phyloP scores from a whole-genome alignment of 2,888 invertebrate species.

The Cryptocephalus moraei region DNA sequence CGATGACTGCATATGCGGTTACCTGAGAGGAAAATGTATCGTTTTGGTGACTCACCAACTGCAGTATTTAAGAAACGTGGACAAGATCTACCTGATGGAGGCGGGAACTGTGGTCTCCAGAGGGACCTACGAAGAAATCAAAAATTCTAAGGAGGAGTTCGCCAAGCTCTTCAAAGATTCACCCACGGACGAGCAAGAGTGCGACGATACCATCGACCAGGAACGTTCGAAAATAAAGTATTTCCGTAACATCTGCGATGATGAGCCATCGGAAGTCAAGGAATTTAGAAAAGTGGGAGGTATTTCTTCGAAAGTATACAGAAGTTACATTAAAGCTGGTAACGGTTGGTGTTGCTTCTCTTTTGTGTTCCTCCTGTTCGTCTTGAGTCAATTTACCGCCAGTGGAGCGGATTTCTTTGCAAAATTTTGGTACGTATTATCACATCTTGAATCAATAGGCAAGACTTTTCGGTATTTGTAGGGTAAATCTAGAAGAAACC shows the following conservation, averaged over 20 bases:
- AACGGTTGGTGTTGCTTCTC: constrained; percentile 54
- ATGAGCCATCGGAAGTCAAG: constrained; percentile 16
- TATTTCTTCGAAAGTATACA: constrained; percentile 43
- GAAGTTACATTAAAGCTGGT: constrained; percentile 61
- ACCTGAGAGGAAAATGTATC: constrained; percentile 50
- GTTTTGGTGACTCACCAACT: constrained; percentile 78
- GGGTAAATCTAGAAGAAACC: constrained; percentile 31
- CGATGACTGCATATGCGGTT: constrained; percentile 54
- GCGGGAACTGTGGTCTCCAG: constrained; percentile 43
- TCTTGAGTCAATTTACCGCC: constrained; percentile 58
- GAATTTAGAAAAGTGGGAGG: constrained; percentile 41
- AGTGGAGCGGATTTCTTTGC: constrained; percentile 74
- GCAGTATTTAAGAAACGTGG: constrained; percentile 60
- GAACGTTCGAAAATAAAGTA: constrained; percentile 9
- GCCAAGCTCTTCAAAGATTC: constrained; percentile 39
- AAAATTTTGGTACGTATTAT: constrained; percentile 53
- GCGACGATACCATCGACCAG: constrained; percentile 14
- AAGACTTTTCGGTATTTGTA: constrained; percentile 12
- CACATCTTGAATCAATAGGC: not conserved
- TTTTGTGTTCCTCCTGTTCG: constrained; percentile 51
- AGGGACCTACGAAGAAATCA: constrained; percentile 43
- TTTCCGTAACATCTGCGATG: constrained; percentile 11
- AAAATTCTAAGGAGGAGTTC: constrained; percentile 42
- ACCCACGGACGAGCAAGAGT: constrained; percentile 21
- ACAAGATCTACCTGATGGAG: constrained; percentile 53